A percentile compares a stretch with the other conserved stretches of the same genome.
Evolutionary conservation across 2,113 vertebrate genomes (phyloP).

Genomic region (Blennius ocellaris): DNA sequence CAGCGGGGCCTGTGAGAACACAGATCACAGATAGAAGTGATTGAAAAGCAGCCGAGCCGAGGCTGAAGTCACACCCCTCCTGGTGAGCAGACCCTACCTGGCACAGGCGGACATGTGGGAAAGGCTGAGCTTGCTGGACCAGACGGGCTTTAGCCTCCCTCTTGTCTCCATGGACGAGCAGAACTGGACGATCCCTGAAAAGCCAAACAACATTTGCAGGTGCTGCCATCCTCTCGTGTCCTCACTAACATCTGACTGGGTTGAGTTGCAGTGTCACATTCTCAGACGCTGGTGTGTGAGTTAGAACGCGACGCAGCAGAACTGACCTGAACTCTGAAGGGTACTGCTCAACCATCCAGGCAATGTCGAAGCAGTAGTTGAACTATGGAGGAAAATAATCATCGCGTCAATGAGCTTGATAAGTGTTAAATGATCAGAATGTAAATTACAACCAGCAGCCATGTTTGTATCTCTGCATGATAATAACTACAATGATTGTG

Average conservation of each 20-base stretch:
- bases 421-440: background rate
- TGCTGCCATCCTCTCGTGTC: no score
- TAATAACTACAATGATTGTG: no score
- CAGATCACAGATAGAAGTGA: conserved; percentile 18
- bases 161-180: conserved; percentile 95
- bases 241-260: no score
- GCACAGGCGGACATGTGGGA: conserved; percentile 90
- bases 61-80: no score
- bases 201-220: background rate
- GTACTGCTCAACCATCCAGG: conserved; percentile 94
- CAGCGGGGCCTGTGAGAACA: conserved; percentile 89
- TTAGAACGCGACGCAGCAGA: no score
- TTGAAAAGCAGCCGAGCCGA: no score
- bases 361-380: conserved; percentile 97
- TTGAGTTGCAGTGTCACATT: no score
- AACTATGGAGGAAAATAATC: conserved; percentile 82
- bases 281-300: no score
- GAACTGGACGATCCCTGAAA: conserved; percentile 88
- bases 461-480: no score
- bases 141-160: conserved; percentile 92
- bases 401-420: no score
- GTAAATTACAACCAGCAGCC: no score
- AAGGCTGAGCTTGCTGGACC: conserved; percentile 88
- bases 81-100: conserved; percentile 83
- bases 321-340: conserved; percentile 92